Percentiles rank a stretch among this genome's conserved stretches.
These are phyloP conservation scores for Heteropelma amictum DNA, from an alignment of 2,888 invertebrate genomes.

Conservation along the genomic window DNA sequence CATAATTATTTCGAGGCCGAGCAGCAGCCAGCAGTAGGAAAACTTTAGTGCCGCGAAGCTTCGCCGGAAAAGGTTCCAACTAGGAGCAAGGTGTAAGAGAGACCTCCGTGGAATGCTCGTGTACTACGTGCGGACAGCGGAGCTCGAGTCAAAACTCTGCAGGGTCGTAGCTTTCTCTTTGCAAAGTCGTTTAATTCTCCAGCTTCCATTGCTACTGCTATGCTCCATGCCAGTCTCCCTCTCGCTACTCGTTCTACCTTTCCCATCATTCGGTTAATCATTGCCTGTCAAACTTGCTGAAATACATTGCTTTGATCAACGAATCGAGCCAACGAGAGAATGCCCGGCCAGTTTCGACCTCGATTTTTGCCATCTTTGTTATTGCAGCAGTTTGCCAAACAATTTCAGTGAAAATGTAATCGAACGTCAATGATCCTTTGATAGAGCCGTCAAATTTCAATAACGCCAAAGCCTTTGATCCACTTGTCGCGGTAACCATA, in stretches of 20 bases:
- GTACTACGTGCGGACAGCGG: too few relatives aligned
- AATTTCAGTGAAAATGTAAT: constrained; percentile 43
- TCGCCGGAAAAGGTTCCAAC: constrained; percentile 48
- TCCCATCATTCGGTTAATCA: constrained; percentile 41
- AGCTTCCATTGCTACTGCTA: constrained; percentile 30
- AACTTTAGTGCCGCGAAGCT: constrained; percentile 50
- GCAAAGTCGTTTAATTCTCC: constrained; percentile 55
- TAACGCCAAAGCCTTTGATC: too few relatives aligned
- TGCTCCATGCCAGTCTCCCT: background rate
- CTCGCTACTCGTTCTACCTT: constrained; percentile 26
- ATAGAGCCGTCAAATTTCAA: too few relatives aligned
- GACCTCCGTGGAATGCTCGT: constrained; percentile 34
- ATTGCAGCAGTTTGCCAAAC: constrained; percentile 15
- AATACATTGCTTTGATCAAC: constrained; percentile 36
- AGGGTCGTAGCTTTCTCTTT: constrained; percentile 59
- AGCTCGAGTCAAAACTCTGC: constrained; percentile 56
- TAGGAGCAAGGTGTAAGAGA: constrained; percentile 54
- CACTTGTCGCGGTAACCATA: constrained; percentile 25
- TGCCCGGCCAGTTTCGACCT: background rate
- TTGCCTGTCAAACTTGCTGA: constrained; percentile 44
- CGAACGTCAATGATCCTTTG: constrained; percentile 6
- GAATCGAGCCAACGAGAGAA: background rate
- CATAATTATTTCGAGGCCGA: constrained; percentile 56
- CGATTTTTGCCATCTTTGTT: background rate
- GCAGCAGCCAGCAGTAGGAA: constrained; percentile 28